A percentile compares a stretch with the other conserved stretches of the same genome.
phyloP scores from a whole-genome alignment of 2,888 invertebrate species.

The Tyria jacobaeae region DNA sequence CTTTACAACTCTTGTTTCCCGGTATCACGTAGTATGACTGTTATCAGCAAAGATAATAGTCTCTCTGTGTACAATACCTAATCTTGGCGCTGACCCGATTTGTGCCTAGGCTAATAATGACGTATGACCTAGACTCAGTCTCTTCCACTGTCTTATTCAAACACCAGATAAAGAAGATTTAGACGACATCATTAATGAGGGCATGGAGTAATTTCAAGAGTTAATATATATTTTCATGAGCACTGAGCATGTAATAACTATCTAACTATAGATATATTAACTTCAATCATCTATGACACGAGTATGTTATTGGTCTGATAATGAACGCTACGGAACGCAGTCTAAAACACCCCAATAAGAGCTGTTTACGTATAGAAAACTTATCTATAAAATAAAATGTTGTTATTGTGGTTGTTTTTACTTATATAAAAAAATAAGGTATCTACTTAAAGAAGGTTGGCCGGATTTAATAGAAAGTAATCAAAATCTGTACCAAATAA shows the following conservation, averaged over 20 bases:
- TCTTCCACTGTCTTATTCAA: constrained; percentile 65
- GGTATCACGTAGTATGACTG: constrained; percentile 63
- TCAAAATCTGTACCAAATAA: constrained; percentile 20
- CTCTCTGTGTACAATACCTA: constrained; percentile 69
- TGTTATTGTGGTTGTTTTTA: too few species aligned
- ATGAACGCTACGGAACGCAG: too few species aligned
- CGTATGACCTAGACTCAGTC: constrained; percentile 77
- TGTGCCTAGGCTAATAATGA: constrained; percentile 76
- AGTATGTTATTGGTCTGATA: not conserved
- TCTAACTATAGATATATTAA: not conserved
- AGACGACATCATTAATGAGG: constrained; percentile 58
- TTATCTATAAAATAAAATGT: too few species aligned
- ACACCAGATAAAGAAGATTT: constrained; percentile 78
- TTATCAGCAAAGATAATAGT: constrained; percentile 61
- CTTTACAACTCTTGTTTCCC: constrained; percentile 77
- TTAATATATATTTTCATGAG: not conserved
- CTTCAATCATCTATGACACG: too few species aligned
- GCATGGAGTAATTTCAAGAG: constrained; percentile 30
- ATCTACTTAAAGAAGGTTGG: too few species aligned
- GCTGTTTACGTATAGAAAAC: too few species aligned
- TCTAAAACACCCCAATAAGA: too few species aligned
- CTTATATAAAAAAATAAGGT: too few species aligned
- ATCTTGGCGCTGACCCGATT: constrained; percentile 78
- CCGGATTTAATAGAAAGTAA: constrained; percentile 4
- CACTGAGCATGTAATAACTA: not conserved